These are phyloP conservation scores for Drosophila funebris DNA, from an alignment of 1,140 invertebrate genomes.

Conservation along the genomic window DNA sequence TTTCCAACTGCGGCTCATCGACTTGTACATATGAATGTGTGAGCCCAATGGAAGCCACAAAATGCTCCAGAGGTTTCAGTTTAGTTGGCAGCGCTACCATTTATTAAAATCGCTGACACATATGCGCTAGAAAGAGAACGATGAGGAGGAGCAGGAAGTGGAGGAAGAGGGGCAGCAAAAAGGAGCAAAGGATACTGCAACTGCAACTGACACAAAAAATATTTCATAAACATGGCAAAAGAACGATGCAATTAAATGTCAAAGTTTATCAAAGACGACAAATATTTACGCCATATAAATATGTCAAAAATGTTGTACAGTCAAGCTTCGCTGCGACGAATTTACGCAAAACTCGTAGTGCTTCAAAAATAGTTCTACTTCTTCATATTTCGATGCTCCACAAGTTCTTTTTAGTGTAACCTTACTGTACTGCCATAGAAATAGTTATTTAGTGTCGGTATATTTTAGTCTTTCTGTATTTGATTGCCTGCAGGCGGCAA, in stretches of 20 bases:
- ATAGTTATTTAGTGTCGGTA: background rate
- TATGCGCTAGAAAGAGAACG: background rate
- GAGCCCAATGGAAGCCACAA: constrained; percentile 1
- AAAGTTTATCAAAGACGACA: constrained; percentile 9
- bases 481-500: constrained; percentile 1
- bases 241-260: constrained; percentile 28
- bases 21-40: too few relatives aligned
- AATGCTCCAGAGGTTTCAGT: constrained; percentile 38
- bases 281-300: background rate
- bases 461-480: background rate
- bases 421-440: background rate
- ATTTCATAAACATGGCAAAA: constrained; percentile 23
- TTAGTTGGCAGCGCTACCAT: constrained; percentile 22
- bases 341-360: too few relatives aligned
- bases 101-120: constrained; percentile 40
- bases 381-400: background rate
- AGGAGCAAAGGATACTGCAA: too few relatives aligned
- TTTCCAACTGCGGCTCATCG: constrained; percentile 27
- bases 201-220: constrained; percentile 14
- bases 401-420: background rate
- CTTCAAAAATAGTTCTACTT: too few relatives aligned
- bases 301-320: background rate
- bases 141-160: background rate
- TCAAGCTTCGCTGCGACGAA: background rate
- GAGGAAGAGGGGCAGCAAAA: too few relatives aligned